Evolutionary conservation across 2,888 invertebrate species (phyloP), one percentile per base, ranked within the genome.

Genomic region (Pseudococcus viburni): DNA sequence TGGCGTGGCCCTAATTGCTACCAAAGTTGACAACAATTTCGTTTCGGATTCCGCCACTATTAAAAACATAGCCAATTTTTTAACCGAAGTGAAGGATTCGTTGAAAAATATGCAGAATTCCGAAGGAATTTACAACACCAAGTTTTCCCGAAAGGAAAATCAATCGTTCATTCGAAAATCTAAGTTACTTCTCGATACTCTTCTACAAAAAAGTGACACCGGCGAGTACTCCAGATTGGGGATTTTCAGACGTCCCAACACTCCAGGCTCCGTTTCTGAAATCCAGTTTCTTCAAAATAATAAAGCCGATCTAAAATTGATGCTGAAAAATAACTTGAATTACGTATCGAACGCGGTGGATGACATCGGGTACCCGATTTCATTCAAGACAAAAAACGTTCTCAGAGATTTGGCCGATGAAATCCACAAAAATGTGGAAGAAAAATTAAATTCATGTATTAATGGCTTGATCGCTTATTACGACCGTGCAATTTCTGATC

Each of bases 361-460:
- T 84, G 26, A 33, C 3, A 86, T 89, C 73, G 86, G 87, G 9
- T 88, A 86, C 42, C 26, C 88, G 7, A 68, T 89, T 51, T 88
- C 89, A 5, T 33, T 9, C 11, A 55, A 84, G 11, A 84, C 89
- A 5, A 84, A 88, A 84, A 83, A 68, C 73, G 2, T 42, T 15
- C 22, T 84, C 12, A 9, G 46, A 17, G 84, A 55, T 6, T 83
- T 88, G 3, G 55, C 77, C 33, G 26, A 4, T 11, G 39, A 39
- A 59, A 26, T 85, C 0, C 22, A 51, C 17, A 12, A 86, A 7
- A 48, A 85, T 12, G 85, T 89, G 26, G 80, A 84, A 22, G 17
- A 19, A 9, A 51, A 84, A 19, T 86, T 89, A 1, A 19, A 6
- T 39, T 1, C 0, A 19, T 33, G 1, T 33, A 1, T 77, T 0